These are phyloP conservation scores for Helicoverpa zea DNA, from an alignment of 1,140 invertebrate species.

Conservation along the genomic window DNA sequence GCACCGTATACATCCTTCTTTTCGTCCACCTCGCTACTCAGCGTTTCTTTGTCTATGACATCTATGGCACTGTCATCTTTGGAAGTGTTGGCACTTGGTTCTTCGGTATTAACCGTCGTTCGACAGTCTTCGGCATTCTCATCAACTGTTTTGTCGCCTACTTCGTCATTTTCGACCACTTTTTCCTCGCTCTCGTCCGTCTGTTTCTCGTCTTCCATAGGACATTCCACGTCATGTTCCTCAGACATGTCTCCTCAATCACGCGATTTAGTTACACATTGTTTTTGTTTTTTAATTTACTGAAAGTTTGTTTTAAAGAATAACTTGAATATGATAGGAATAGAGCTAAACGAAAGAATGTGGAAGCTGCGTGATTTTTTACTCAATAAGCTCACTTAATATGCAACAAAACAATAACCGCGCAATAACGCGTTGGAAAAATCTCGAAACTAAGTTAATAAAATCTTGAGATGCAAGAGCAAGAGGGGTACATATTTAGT, in stretches of 20 bases:
- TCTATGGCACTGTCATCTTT: constrained; percentile 64
- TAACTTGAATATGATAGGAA: background rate
- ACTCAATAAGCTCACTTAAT: background rate
- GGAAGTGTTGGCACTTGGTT: constrained; percentile 65
- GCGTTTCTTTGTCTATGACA: constrained; percentile 64
- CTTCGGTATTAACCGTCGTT: constrained; percentile 38
- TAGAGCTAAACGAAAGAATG: background rate
- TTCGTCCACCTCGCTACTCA: constrained; percentile 62
- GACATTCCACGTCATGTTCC: constrained; percentile 73
- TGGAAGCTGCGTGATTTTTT: no score
- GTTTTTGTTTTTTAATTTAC: constrained; percentile 48
- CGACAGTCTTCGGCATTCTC: constrained; percentile 33
- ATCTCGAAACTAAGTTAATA: constrained; percentile 4
- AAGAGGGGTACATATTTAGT: constrained; percentile 37
- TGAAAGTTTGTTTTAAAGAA: constrained; percentile 31
- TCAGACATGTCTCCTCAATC: constrained; percentile 79
- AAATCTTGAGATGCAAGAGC: constrained; percentile 11
- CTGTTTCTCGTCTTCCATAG: constrained; percentile 62
- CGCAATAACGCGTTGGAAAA: background rate
- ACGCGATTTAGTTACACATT: constrained; percentile 63
- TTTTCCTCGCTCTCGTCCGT: constrained; percentile 51
- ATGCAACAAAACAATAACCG: background rate
- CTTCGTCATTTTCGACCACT: constrained; percentile 51
- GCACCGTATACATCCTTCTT: constrained; percentile 54
- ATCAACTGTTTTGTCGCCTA: constrained; percentile 15